Evolutionary conservation across 2,113 vertebrate genomes (phyloP).

Genomic region (Oryzias woworae): DNA sequence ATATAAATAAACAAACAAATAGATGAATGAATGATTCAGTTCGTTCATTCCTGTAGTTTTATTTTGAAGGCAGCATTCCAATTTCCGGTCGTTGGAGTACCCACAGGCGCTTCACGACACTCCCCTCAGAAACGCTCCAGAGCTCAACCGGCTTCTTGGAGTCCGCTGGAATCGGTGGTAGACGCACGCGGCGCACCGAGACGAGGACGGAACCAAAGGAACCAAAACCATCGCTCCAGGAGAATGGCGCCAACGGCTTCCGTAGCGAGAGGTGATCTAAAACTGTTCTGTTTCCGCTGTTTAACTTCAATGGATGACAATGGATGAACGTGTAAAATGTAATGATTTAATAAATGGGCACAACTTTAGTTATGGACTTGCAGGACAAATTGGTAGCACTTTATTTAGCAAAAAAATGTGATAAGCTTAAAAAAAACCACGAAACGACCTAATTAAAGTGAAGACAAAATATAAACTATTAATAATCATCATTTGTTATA

Average conservation of each 20-base stretch:
- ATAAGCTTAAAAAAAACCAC: no score
- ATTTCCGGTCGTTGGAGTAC: slow-evolving; percentile 15
- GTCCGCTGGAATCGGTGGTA: slow-evolving; percentile 20
- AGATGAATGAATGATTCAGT: no score
- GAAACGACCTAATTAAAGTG: no score
- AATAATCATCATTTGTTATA: background rate
- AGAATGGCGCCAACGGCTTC: slow-evolving; percentile 13
- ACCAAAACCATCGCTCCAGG: slow-evolving; percentile 19
- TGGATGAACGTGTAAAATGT: background rate
- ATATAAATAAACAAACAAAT: background rate
- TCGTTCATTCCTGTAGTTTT: background rate
- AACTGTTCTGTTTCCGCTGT: background rate
- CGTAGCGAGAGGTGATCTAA: slow-evolving; percentile 31
- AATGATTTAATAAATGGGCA: background rate
- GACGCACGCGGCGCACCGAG: slow-evolving; percentile 20
- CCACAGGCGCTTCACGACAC: background rate
- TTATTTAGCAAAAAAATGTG: no score
- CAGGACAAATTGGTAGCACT: no score
- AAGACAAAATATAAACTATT: background rate
- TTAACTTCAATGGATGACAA: background rate
- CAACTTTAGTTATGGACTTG: no score
- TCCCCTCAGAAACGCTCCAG: slow-evolving; percentile 36
- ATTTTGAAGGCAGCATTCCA: slow-evolving; percentile 44
- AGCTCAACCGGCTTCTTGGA: slow-evolving; percentile 40
- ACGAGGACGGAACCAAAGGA: slow-evolving; percentile 26